These are phyloP conservation scores for Baryphthengus martii DNA, from an alignment of 2,113 vertebrate genomes.

Conservation along the genomic window DNA sequence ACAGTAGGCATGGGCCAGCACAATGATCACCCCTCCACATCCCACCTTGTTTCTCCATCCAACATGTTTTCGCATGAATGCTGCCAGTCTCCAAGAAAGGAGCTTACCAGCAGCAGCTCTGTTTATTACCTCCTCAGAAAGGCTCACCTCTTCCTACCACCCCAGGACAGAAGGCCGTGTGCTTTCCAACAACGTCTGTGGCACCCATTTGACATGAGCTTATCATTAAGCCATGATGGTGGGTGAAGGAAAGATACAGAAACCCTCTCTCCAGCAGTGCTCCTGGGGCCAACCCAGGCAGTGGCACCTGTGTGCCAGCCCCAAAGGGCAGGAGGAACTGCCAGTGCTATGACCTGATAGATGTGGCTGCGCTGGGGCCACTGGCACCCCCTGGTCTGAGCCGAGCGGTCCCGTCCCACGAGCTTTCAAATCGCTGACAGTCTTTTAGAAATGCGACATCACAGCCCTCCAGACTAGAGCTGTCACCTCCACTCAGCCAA, in stretches of 20 bases:
- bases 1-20: rapidly evolving
- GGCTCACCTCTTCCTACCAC: background rate
- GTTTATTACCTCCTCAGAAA: background rate
- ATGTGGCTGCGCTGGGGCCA: background rate
- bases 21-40: background rate
- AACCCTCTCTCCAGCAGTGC: background rate
- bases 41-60: background rate
- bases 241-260: background rate
- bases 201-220: background rate
- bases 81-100: background rate
- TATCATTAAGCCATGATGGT: rapidly evolving
- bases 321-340: background rate
- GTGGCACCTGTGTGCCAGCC: background rate
- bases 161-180: background rate
- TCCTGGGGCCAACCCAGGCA: background rate
- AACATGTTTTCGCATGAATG: background rate
- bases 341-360: background rate
- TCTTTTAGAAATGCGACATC: background rate
- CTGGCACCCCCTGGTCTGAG: rapidly evolving
- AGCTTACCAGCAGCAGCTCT: background rate
- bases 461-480: background rate
- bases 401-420: background rate
- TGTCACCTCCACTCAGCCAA: rapidly evolving
- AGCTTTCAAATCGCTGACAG: background rate
- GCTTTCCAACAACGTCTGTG: background rate